Evolutionary conservation across 2,888 invertebrate genomes (phyloP).

Genomic region (Resseliella maxima): DNA sequence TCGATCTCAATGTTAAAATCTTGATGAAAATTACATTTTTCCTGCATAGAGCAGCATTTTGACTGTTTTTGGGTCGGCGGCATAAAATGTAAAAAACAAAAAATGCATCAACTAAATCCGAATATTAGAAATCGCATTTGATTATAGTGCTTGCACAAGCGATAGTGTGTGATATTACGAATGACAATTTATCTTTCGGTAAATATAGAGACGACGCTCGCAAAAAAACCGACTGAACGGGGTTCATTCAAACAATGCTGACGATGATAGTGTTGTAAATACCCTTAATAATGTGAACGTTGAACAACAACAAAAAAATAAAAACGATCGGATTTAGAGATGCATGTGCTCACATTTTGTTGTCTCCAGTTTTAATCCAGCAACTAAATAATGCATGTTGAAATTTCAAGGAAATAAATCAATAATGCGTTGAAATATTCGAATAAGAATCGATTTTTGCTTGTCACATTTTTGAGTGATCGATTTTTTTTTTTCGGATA

Average conservation of each 20-base stretch:
- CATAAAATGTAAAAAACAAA: conserved; percentile 51
- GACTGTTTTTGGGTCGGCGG: neutral
- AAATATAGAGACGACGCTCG: neutral
- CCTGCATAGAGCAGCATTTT: neutral
- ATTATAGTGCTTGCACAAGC: neutral
- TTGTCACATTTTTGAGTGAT: conserved; percentile 19
- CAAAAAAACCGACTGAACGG: neutral
- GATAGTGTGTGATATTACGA: neutral
- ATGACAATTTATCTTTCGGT: conserved; percentile 44
- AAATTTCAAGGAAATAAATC: neutral
- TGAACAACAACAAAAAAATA: neutral
- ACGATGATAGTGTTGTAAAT: conserved; percentile 53
- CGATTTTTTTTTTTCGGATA: conserved; percentile 45
- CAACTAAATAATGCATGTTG: neutral
- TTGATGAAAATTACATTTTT: conserved; percentile 6
- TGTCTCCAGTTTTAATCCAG: conserved; percentile 18
- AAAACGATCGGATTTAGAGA: conserved; percentile 37
- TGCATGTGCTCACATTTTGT: conserved; percentile 53
- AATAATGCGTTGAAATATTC: neutral
- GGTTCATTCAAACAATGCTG: neutral
- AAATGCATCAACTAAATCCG: conserved; percentile 34
- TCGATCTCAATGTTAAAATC: neutral
- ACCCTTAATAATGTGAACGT: conserved; percentile 50
- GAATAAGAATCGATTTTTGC: conserved; percentile 40
- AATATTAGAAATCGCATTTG: conserved; percentile 51